phyloP scores from a whole-genome alignment of 2,113 vertebrate species.

The Heterocephalus glaber region DNA sequence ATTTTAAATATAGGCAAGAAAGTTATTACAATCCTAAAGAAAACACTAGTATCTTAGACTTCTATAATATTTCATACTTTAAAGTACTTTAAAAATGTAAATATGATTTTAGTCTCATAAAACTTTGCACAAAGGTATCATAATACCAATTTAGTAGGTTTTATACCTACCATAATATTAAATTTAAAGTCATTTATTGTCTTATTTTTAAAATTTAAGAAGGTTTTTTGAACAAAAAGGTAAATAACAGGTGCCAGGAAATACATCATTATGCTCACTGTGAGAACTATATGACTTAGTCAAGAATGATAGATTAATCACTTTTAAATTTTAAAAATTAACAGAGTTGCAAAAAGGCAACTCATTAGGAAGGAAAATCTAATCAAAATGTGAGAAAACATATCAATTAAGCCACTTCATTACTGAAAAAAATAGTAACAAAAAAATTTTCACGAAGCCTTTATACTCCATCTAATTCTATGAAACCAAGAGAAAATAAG shows the following conservation, averaged over 20 bases:
- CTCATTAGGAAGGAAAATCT: constrained; percentile 64
- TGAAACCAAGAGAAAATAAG: background rate
- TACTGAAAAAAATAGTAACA: background rate
- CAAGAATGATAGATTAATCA: constrained; percentile 77
- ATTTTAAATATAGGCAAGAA: constrained; percentile 30
- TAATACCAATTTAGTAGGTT: background rate
- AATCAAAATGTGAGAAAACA: constrained; percentile 25
- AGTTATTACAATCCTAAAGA: background rate
- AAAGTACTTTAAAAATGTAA: background rate
- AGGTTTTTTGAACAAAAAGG: constrained; percentile 61
- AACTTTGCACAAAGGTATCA: background rate
- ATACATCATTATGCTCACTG: constrained; percentile 68
- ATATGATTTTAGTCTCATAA: background rate
- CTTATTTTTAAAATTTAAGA: constrained; percentile 11
- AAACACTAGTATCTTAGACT: background rate
- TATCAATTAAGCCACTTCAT: background rate
- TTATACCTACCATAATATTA: background rate
- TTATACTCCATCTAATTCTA: background rate
- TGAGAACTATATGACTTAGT: constrained; percentile 67
- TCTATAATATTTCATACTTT: background rate
- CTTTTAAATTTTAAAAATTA: constrained; percentile 68
- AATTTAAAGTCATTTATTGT: background rate
- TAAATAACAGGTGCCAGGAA: constrained; percentile 66
- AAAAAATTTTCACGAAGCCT: background rate
- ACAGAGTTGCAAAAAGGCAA: constrained; percentile 71